phyloP scores from a whole-genome alignment of 2,797 vertebrate species.

The Ispidina lecontei region DNA sequence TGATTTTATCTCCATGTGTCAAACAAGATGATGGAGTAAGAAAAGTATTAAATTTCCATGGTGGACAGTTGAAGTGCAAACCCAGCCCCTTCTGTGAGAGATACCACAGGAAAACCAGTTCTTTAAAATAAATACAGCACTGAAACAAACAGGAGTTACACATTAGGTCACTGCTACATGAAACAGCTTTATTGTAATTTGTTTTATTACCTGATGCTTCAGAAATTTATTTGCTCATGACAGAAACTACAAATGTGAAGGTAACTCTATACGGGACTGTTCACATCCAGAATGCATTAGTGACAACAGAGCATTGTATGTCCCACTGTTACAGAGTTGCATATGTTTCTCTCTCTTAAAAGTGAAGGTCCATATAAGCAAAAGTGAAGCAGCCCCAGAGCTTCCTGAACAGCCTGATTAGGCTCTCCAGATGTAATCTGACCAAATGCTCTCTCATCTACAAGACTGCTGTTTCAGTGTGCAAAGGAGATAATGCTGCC shows the following conservation, averaged over 20 bases:
- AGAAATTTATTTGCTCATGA: not conserved
- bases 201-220: not conserved
- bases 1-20: not conserved
- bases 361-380: not conserved
- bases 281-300: slow-evolving; percentile 16
- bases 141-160: not conserved
- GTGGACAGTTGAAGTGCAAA: not conserved
- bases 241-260: slow-evolving; percentile 3
- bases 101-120: not conserved
- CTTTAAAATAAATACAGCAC: not conserved
- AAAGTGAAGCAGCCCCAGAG: not conserved
- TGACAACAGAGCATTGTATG: not conserved
- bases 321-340: not conserved
- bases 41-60: not conserved
- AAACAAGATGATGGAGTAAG: not conserved
- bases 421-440: not conserved
- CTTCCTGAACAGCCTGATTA: not conserved
- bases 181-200: not conserved
- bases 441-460: not conserved
- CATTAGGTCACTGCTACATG: not conserved
- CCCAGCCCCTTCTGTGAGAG: not conserved
- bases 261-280: not conserved
- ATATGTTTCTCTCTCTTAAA: not conserved
- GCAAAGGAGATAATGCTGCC: not conserved
- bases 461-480: not conserved